These are phyloP conservation scores for Baryphthengus martii DNA, from an alignment of 2,113 vertebrate genomes.

Conservation along the genomic window DNA sequence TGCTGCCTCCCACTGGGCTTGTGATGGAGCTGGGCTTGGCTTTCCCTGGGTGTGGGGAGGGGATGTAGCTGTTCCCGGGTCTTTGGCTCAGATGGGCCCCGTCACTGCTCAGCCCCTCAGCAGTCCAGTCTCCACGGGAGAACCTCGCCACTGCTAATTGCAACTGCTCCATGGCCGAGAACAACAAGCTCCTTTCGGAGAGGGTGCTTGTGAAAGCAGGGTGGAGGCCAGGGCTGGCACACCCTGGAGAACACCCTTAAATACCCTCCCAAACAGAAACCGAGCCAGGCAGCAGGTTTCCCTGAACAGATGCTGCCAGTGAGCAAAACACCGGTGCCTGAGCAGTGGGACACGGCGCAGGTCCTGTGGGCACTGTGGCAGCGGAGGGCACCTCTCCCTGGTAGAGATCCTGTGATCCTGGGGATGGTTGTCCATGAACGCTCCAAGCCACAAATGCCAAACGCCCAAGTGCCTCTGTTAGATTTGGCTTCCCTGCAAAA, in stretches of 20 bases:
- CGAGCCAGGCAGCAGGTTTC: neutral
- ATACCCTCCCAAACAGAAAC: constrained; percentile 66
- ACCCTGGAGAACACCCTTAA: constrained; percentile 54
- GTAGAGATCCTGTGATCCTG: neutral
- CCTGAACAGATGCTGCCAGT: neutral
- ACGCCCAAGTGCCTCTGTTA: rapidly evolving
- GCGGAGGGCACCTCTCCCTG: neutral
- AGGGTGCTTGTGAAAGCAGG: constrained; percentile 49
- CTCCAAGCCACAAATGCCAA: neutral
- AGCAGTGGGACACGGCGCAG: rapidly evolving
- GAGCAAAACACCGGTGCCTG: neutral
- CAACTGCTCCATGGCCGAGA: neutral
- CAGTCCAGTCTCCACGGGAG: neutral
- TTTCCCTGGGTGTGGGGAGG: neutral
- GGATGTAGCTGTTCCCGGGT: rapidly evolving
- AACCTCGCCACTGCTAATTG: neutral
- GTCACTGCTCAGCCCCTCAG: rapidly evolving
- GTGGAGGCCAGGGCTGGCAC: constrained; percentile 44
- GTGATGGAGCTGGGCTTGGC: neutral
- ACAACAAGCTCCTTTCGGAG: constrained; percentile 37
- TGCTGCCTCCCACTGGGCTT: neutral
- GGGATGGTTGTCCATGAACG: rapidly evolving
- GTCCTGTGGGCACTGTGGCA: rapidly evolving
- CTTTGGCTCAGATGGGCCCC: neutral
- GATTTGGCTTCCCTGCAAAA: neutral